Evolutionary conservation across 1,140 invertebrate genomes (phyloP).

Genomic region (Bombus polaris): DNA sequence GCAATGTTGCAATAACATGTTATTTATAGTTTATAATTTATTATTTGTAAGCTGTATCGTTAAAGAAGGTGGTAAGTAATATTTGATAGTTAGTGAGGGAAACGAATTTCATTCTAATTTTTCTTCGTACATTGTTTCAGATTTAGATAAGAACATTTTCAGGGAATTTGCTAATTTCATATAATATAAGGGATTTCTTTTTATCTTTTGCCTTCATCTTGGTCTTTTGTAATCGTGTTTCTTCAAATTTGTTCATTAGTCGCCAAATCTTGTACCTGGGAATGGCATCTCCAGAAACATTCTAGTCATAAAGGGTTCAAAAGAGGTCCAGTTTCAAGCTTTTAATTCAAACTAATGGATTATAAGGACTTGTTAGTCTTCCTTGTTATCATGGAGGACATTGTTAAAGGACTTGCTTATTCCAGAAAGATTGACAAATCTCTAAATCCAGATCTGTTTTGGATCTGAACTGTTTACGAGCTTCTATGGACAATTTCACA

Average conservation of each 20-base stretch:
- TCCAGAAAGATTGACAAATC: not conserved
- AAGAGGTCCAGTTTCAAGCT: not conserved
- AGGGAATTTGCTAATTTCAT: not conserved
- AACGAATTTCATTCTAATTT: not conserved
- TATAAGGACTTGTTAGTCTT: not conserved
- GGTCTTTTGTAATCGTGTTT: not conserved
- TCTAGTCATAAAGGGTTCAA: conserved; percentile 44
- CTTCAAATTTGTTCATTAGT: not conserved
- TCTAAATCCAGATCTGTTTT: not conserved
- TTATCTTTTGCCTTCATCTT: too few species aligned
- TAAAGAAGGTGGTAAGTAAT: not conserved
- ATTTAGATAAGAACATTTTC: too few species aligned
- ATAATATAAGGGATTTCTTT: not conserved
- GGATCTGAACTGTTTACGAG: not conserved
- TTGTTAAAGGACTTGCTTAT: not conserved
- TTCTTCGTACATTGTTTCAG: not conserved
- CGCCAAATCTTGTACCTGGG: conserved; percentile 1
- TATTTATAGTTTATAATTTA: conserved; percentile 18
- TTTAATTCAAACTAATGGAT: not conserved
- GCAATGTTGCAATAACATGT: conserved; percentile 1
- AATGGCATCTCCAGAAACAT: conserved; percentile 32
- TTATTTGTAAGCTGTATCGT: not conserved
- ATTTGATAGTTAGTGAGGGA: not conserved
- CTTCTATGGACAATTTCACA: conserved; percentile 3
- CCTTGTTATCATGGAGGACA: not conserved